Conservation (phyloP, 1,140 invertebrate species). For the Eueides isabella region DNA sequence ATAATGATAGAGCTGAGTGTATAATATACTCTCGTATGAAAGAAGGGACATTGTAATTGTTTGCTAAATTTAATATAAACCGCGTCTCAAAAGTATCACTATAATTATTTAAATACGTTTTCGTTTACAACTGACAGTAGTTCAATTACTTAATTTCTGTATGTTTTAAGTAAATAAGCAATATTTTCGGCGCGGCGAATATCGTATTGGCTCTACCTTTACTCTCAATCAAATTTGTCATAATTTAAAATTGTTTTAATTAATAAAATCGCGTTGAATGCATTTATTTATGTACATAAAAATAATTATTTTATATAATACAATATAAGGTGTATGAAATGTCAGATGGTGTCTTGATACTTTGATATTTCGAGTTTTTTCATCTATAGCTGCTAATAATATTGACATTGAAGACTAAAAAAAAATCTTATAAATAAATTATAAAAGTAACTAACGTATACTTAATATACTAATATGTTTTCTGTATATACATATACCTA, state of each 20-base stretch:
- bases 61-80: background rate
- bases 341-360: background rate
- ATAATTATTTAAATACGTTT: background rate
- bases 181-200: background rate
- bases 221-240: constrained; percentile 10
- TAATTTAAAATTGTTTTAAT: constrained; percentile 7
- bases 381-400: background rate
- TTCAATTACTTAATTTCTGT: constrained; percentile 11
- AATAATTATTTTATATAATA: background rate
- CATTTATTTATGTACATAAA: background rate
- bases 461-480: background rate
- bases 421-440: background rate
- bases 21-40: background rate
- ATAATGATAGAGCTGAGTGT: background rate
- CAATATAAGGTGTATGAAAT: background rate
- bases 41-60: background rate
- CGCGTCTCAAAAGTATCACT: background rate
- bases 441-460: no score
- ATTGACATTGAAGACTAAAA: background rate
- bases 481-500: background rate
- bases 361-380: background rate
- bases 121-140: background rate
- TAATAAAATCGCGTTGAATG: background rate
- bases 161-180: background rate
- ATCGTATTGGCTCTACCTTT: constrained; percentile 10